These are phyloP conservation scores for Galaxias olidus DNA, from an alignment of 2,797 vertebrate genomes.

Conservation along the genomic window DNA sequence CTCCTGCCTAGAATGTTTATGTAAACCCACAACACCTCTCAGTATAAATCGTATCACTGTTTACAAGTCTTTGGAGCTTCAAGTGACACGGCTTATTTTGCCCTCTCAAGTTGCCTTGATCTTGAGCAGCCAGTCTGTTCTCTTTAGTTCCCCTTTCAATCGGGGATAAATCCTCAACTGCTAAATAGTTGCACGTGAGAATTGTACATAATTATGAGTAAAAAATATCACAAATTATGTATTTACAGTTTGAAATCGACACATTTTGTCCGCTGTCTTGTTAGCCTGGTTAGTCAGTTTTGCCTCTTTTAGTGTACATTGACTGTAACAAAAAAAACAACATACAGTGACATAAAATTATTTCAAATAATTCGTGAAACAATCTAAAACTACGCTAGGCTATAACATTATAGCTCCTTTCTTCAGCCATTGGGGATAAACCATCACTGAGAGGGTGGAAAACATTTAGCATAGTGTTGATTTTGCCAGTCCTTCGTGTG, in stretches of 20 bases:
- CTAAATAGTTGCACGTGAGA: constrained; percentile 33
- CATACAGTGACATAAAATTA: background rate
- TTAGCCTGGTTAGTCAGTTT: background rate
- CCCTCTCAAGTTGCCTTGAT: constrained; percentile 13
- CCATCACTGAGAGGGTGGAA: constrained; percentile 16
- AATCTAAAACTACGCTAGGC: too few species aligned
- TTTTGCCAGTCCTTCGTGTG: constrained; percentile 8
- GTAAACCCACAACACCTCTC: constrained; percentile 16
- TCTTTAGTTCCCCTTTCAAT: constrained; percentile 23
- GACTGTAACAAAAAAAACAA: background rate
- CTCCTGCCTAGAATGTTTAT: constrained; percentile 24
- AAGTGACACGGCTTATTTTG: constrained; percentile 15
- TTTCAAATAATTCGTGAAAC: too few species aligned
- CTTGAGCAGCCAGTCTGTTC: constrained; percentile 20
- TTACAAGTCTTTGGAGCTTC: constrained; percentile 40
- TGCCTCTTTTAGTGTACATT: background rate
- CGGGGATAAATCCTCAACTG: constrained; percentile 25
- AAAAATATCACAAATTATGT: background rate
- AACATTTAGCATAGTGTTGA: constrained; percentile 20
- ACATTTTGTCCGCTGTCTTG: background rate
- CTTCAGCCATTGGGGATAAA: constrained; percentile 9
- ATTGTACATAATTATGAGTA: background rate
- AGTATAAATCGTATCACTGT: constrained; percentile 21
- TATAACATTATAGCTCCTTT: constrained; percentile 25
- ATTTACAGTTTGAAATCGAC: background rate